Evolutionary conservation across 1,140 invertebrate genomes (phyloP).

Genomic region (Brachionus rotundiformis): DNA sequence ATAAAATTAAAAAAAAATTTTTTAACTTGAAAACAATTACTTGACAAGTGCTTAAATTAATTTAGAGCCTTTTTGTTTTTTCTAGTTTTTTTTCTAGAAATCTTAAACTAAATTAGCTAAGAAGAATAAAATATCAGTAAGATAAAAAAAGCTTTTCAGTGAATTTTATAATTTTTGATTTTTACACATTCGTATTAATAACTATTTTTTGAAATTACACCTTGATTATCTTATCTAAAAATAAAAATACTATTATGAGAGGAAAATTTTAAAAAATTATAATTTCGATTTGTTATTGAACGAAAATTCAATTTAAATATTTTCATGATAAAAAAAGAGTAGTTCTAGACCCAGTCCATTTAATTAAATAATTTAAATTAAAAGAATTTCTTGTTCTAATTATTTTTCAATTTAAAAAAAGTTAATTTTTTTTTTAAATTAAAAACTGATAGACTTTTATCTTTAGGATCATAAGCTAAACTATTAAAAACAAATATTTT

Average conservation of each 20-base stretch:
- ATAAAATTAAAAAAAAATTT: background rate
- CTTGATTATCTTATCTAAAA: background rate
- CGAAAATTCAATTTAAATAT: too few relatives aligned
- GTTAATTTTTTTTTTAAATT: background rate
- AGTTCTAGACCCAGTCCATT: too few relatives aligned
- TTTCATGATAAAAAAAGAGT: too few relatives aligned
- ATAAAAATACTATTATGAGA: too few relatives aligned
- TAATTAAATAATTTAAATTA: too few relatives aligned
- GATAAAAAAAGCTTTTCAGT: background rate
- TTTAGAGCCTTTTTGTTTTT: background rate
- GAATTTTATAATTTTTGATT: background rate
- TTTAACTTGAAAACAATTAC: background rate
- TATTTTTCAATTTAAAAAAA: too few relatives aligned
- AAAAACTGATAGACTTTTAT: background rate
- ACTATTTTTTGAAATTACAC: background rate
- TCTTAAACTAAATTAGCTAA: background rate
- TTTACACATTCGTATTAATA: background rate
- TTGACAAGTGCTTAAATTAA: background rate
- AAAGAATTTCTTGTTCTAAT: too few relatives aligned
- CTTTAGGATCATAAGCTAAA: background rate
- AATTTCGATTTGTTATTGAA: too few relatives aligned
- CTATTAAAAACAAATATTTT: conserved; percentile 22
- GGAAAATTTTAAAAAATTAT: too few relatives aligned
- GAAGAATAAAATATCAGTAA: too few relatives aligned
- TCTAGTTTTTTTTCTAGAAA: background rate